Base-by-base conservation (phyloP, 2,113 vertebrate species). In the Apodemus sylvaticus region DNA sequence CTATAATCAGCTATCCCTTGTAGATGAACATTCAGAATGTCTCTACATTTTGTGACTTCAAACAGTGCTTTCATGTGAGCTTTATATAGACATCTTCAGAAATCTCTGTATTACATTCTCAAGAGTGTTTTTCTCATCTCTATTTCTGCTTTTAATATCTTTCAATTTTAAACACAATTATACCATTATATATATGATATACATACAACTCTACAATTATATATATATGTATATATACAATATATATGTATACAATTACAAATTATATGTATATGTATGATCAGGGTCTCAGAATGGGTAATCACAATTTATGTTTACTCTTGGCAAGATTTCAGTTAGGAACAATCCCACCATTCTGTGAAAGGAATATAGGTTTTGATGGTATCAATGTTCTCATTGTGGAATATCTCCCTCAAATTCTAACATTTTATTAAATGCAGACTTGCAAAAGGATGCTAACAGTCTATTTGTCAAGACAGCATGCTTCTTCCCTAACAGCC, bases 241-340 rank as follows among this genome's bases (percentile, higher is more conserved):
- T 45, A 66, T 29, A 26, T 66, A 68, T 42, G 64, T 94, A 77
- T 66, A 71, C 29, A 76, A 77, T 26, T 20, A 62, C 53, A 55
- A 55, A 60, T 71, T 66, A 55, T 55, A 58, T 58, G 58, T 22
- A 64, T 31, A 95, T 64, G 39, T n/a, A 77, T 74, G 8, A 0
- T n/a, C 7, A 74, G 31, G 7, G 9, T 34, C 34, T 79, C 55
- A 94, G 62, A 91, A 74, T 48, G 3, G 10, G 36, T 74, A 45
- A 42, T 34, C 51, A 34, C 19, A 81, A 77, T 87, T 83, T 36
- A 24, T 31, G 7, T 89, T 78, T 86, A 51, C 8, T 73, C 22
- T 34, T 86, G 66, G 19, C 3, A 93, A 95, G 24, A 93, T 94
- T 66, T 93, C 34, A 79, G 36, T 79, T 79, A 76, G 82, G 85